Evolutionary conservation across 2,888 invertebrate species (phyloP), one percentile per base, ranked within the genome.

Genomic region (Peribatodes rhomboidaria): DNA sequence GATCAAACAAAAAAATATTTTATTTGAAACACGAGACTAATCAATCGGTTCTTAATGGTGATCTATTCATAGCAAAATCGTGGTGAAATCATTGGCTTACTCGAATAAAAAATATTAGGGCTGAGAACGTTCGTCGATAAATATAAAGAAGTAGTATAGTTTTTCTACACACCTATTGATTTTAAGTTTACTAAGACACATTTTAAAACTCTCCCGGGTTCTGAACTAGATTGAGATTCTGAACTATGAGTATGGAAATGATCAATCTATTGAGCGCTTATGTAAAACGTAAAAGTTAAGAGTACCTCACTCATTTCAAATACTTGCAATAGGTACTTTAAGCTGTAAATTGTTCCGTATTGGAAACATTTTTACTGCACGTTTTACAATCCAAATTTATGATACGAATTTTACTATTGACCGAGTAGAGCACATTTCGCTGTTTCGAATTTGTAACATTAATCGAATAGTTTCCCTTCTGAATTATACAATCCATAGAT

Each of bases 261-360:
- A n/a, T n/a, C n/a, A 27, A 27, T 4, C 27, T 27, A 27, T 6
- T 4, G 6, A 6, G 27, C 6, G 6, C 6, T 6, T 27, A 2
- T 27, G 27, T 42, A 42, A 44, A 44, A 20, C 1, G 18, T 13
- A 4, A 18, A 4, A 44, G 20, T 44, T 18, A 20, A 2, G 13
- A 46, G 20, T 10, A 14, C 46, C 6, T 14, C 39, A 18, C 13
- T 52, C 22, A 53, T 27, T 53, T 42, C 35, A 18, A 54, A 54
- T 54, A 44, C 3, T 44, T 55, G 33, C 42, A 31, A 14, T 18
- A 65, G n/a, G 58, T 70, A 68, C 61, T 57, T 57, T 61, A 60
- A 63, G 68, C 57, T 63, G 62, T 33, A 46, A 35, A 41, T 52
- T 39, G 49, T 58, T 44, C 37, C 41, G 39, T 75, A 71, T 74